Evolutionary conservation across 1,140 invertebrate genomes (phyloP), one percentile per base, ranked within the genome.

Genomic region (Heliconius nattereri): DNA sequence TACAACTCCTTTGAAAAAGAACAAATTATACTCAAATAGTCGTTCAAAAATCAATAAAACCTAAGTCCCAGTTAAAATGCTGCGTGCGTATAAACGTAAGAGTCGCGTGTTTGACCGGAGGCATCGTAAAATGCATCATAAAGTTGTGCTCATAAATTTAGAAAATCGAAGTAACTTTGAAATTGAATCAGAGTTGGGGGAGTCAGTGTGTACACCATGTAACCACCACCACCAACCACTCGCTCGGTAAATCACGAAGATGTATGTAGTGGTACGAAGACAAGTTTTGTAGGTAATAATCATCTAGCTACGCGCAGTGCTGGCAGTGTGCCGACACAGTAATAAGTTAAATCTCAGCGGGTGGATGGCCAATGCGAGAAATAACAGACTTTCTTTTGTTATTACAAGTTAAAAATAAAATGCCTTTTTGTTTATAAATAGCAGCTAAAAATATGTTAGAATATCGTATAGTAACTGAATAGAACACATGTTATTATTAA

Each of bases 271-370:
- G 73, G 75, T 75, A 80, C 60, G 83, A 86, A 85, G 85, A 86
- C 85, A 85, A 85, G 71, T 81, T 83, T 85, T 79, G 84, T 85
- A 79, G 83, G 80, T 89, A 90, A 89, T 91, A 90, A 90, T 90
- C 85, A 84, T 85, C 83, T 82, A 87, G 83, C 71, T 72, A 72
- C 71, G 71, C 83, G 83, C 84, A 32, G 32, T 32, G 32, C 32
- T 90, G 90, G 89, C 87, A 87, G 74, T 79, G 83, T 90, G 90
- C 89, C 90, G 83, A 84, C 85, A 83, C 81, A 84, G 86, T 87
- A 88, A 88, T 90, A 89, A 90, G 86, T 89, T 88, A 88, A 89
- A 89, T 90, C 89, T 87, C 86, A 81, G 86, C 81, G 82, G 85
- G 88, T 86, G 85, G 85, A 40, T 72, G 80, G 79, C 82, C 85